Evolutionary conservation across 2,797 vertebrate genomes (phyloP).

Genomic region (Myotis pilosus): DNA sequence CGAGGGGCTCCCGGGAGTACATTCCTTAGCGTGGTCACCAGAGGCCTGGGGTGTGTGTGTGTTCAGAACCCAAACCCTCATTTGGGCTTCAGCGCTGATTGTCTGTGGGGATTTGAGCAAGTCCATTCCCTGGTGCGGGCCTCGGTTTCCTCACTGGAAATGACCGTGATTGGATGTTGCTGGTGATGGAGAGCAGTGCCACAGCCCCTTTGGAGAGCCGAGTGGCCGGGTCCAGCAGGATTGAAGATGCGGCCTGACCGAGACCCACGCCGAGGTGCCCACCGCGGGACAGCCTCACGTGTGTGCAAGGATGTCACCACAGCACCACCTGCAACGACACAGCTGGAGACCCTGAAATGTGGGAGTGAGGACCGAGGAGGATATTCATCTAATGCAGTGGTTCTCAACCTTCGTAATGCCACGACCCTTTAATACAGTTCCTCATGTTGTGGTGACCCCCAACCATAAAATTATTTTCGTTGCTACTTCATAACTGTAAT

Average conservation of each 20-base stretch:
- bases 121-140: neutral
- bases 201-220: neutral
- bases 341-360: neutral
- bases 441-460: no score
- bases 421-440: no score
- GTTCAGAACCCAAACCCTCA: neutral
- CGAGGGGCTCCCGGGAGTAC: neutral
- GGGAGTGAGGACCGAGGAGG: neutral
- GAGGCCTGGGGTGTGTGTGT: neutral
- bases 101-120: neutral
- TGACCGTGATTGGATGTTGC: neutral
- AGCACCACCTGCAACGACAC: neutral
- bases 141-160: neutral
- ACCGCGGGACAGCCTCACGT: neutral
- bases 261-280: neutral
- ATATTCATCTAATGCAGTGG: no score
- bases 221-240: neutral
- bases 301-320: neutral
- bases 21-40: neutral
- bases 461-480: no score
- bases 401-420: no score
- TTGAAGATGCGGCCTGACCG: neutral
- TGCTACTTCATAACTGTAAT: no score
- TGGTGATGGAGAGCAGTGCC: neutral
- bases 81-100: neutral